Base-by-base conservation (phyloP, 1,140 invertebrate genomes). In the Cherax quadricarinatus region DNA sequence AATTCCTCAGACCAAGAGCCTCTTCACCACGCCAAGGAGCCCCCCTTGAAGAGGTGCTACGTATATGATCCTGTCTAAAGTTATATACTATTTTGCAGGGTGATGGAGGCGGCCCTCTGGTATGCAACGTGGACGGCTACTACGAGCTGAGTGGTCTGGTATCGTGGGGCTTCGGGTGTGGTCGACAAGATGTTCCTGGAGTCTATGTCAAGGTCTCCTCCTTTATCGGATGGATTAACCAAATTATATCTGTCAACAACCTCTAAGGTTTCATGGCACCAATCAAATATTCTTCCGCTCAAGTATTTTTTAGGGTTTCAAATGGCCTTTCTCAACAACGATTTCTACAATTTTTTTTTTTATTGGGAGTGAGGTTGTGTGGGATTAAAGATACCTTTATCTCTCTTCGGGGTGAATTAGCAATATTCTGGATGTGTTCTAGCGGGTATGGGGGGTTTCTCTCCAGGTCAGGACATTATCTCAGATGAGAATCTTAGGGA, bases 201-300 rank as follows among this genome's bases (percentile, higher is more conserved):
- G 98, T 99, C 82, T 99, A 99, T 95, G 98, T 98, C 48, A 98
- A 98, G 95, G 98, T 99, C 7, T 98, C 98, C 24, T 97, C 98
- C 7, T 99, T 98, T 95, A 98, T 99, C 93, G 98, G 98, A 81
- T 99, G 98, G 98, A 98, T 99, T 94, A 99, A 99, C 95, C 98
- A 98, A 96, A 99, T 99, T 87, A 98, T 99, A 94, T 98, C 98
- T 94, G 98, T 98, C 89, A 98, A 98, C 95, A 98, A 98, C 60
- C 88, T 86, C 18, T 86, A 75, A n/a, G n/a, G 70, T 10, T 30
- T 75, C 24, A 75, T 75, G 70, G 24, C 24, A 75, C 4, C 21
- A 75, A 30, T 75, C 70, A 30, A 75, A 75, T 30, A 30, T 30
- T 66, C 62, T 2, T 75, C 6, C 24, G 70, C 70, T 75, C 70